Percentiles rank a stretch among this genome's conserved stretches.
These are phyloP conservation scores for Parapristionchus giblindavisi DNA, from an alignment of 2,888 invertebrate genomes.

Conservation along the genomic window DNA sequence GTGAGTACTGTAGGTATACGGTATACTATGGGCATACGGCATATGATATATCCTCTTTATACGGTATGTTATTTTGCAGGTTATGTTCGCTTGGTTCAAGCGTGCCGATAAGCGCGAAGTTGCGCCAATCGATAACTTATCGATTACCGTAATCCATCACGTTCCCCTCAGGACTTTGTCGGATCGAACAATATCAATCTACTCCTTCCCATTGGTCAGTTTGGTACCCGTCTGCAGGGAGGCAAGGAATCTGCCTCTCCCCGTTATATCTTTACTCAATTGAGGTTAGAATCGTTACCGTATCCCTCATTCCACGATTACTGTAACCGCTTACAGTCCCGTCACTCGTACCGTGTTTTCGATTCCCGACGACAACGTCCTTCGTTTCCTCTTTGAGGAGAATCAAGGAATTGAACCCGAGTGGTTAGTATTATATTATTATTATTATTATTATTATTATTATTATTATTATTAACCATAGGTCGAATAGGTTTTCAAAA, in stretches of 20 bases:
- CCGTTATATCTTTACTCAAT: conserved; percentile 94
- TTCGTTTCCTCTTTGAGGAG: conserved; percentile 89
- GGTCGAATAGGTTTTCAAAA: too few species aligned
- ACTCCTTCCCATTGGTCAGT: conserved; percentile 93
- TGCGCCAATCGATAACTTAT: too few species aligned
- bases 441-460: too few species aligned
- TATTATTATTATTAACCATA: too few species aligned
- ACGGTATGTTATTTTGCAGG: conserved; percentile 39
- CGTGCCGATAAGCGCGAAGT: conserved; percentile 93
- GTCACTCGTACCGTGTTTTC: conserved; percentile 86
- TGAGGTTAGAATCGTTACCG: conserved; percentile 71
- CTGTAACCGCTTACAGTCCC: conserved; percentile 73
- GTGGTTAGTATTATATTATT: too few species aligned
- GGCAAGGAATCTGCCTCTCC: conserved; percentile 97
- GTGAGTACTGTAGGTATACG: too few species aligned
- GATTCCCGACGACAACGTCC: conserved; percentile 85
- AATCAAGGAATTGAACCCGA: conserved; percentile 92
- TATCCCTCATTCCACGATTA: background rate
- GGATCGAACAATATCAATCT: conserved; percentile 98
- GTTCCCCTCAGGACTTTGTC: conserved; percentile 97
- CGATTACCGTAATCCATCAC: background rate
- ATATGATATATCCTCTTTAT: background rate
- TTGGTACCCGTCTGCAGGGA: conserved; percentile 86
- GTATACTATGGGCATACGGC: conserved; percentile 1
- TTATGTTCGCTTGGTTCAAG: conserved; percentile 82